Evolutionary conservation across 2,797 vertebrate species (phyloP), one percentile per base, ranked within the genome.

Genomic region (Lacerta viridis): DNA sequence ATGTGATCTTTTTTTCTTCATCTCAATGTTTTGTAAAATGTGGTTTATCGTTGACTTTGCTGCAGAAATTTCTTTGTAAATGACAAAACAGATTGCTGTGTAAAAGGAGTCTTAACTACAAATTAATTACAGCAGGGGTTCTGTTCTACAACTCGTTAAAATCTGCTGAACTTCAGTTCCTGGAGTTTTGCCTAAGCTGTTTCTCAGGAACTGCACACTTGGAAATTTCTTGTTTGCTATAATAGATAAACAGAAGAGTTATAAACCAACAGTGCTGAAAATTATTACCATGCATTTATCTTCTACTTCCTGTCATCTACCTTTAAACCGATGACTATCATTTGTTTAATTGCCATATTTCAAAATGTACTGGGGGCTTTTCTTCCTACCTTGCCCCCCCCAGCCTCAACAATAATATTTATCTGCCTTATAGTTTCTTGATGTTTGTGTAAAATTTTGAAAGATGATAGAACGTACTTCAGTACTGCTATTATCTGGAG

Each of bases 61-160:
- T 85, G 29, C 2, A 89, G 27, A 46, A 90, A 87, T 72, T 59
- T 46, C 4, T 41, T 59, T 91, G 83, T 84, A 91, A 95, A 87
- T 87, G 0, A 90, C 76, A 27, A 89, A 87, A 90, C 0, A 77
- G 8, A 23, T 66, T 8, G 50, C 64, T 90, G 88, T 92, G 41
- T 85, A 71, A 88, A 88, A 90, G 0, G 1, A 91, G 1, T 90
- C 61, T 92, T 92, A 95, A 87, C 10, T 89, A 91, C 25, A 93
- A 94, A 90, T 93, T 83, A 92, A 25, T 89, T 92, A 86, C 61
- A 91, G 43, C n/a, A 88, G 27, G 29, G 13, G 84, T 93, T 93
- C 85, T 93, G 39, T 29, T 96, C 93, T 81, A 91, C 4, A 91
- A 39, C 46, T 90, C 87, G 91, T 83, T 93, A 90, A 86, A 94